Conservation (phyloP, 2,888 invertebrate species). For the Adela reaumurella region DNA sequence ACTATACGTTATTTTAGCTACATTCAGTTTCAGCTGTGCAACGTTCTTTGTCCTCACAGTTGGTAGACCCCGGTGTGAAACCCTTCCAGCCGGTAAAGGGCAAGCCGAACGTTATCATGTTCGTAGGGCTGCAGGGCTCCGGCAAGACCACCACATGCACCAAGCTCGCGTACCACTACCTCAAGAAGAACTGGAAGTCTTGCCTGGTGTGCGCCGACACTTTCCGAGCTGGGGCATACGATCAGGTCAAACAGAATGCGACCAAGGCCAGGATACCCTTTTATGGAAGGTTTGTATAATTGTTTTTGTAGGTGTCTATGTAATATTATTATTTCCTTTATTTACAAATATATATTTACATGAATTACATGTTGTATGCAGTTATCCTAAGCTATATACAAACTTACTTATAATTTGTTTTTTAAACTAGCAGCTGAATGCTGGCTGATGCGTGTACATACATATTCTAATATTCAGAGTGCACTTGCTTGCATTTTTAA, state of each 20-base stretch:
- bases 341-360: too few species aligned
- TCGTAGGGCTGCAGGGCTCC: conserved; percentile 98
- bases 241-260: conserved; percentile 99
- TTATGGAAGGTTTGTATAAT: conserved; percentile 78
- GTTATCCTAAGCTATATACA: too few species aligned
- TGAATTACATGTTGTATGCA: too few species aligned
- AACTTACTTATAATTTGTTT: too few species aligned
- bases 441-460: too few species aligned
- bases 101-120: conserved; percentile 95
- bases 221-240: conserved; percentile 99
- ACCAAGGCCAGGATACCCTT: conserved; percentile 99
- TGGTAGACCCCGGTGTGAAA: conserved; percentile 97
- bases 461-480: too few species aligned
- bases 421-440: too few species aligned
- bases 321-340: conserved; percentile 1
- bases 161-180: conserved; percentile 97
- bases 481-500: too few species aligned
- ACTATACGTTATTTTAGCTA: too few species aligned
- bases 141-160: conserved; percentile 99
- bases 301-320: conserved; percentile 1
- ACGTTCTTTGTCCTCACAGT: conserved; percentile 50
- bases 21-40: too few species aligned
- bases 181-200: conserved; percentile 99
- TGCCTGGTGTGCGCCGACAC: conserved; percentile 99
- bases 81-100: conserved; percentile 96